These are phyloP conservation scores for Limnothrissa miodon DNA, from an alignment of 2,113 vertebrate species.

Conservation along the genomic window DNA sequence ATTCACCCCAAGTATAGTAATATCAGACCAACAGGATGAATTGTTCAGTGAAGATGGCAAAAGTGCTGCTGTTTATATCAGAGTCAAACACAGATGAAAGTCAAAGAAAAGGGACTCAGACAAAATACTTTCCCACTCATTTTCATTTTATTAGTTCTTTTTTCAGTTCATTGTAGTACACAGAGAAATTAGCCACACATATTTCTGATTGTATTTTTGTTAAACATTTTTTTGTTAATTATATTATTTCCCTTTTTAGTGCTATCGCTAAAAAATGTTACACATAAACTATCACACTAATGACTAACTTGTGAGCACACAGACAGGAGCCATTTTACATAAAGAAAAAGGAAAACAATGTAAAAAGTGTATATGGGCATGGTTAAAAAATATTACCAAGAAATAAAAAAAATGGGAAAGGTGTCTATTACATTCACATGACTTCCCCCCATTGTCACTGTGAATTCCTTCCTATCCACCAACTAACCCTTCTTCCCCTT, in stretches of 20 bases:
- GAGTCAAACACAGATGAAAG: no score
- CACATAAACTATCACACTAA: conserved; percentile 68
- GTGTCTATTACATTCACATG: conserved; percentile 61
- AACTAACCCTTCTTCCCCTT: conserved; percentile 1
- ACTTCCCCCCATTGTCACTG: conserved; percentile 36
- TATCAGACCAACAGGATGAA: no score
- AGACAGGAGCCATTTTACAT: conserved; percentile 66
- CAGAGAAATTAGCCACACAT: conserved; percentile 71
- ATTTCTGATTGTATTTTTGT: conserved; percentile 63
- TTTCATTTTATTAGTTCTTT: conserved; percentile 70
- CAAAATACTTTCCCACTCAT: conserved; percentile 32
- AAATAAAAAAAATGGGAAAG: conserved; percentile 50
- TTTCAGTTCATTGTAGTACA: conserved; percentile 67
- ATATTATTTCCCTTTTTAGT: conserved; percentile 62
- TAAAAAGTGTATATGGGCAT: conserved; percentile 38
- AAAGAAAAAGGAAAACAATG: conserved; percentile 38
- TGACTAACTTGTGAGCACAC: conserved; percentile 68
- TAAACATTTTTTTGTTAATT: conserved; percentile 56
- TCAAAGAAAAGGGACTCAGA: conserved; percentile 20
- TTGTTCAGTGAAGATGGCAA: no score
- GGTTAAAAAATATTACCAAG: conserved; percentile 36
- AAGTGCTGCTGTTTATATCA: no score
- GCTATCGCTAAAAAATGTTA: conserved; percentile 74
- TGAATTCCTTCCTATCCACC: background rate
- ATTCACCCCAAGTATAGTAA: no score